Percentiles rank a stretch among this genome's conserved stretches.
Conservation (phyloP, 2,113 vertebrate species). For the Trochalopteron elliotii region DNA sequence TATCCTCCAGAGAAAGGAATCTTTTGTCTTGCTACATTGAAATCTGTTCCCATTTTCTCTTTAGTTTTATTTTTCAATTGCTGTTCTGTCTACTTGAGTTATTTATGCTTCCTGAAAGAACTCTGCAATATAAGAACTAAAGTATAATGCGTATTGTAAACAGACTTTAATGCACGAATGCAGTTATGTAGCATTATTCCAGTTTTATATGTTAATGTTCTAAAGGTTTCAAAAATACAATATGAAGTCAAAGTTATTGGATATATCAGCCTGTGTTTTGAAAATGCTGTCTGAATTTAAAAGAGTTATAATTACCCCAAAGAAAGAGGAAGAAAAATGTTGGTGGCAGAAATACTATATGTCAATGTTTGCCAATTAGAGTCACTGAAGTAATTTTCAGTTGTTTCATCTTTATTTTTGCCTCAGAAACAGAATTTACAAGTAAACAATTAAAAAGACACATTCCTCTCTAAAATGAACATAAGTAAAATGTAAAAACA, state of each 20-base stretch:
- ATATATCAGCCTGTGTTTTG: conserved; percentile 19
- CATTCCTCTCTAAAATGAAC: neutral
- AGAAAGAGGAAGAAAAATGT: neutral
- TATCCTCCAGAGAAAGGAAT: neutral
- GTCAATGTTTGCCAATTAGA: neutral
- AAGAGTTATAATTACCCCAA: neutral
- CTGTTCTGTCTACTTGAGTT: conserved; percentile 9
- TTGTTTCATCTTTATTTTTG: neutral
- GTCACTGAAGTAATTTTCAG: conserved; percentile 23
- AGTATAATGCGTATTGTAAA: conserved; percentile 14
- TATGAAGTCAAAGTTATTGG: conserved; percentile 22
- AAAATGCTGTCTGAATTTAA: conserved; percentile 47
- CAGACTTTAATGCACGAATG: conserved; percentile 15
- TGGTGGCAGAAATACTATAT: neutral
- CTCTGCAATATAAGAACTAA: neutral
- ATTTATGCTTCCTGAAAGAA: neutral
- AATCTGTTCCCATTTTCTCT: conserved; percentile 2
- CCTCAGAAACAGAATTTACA: neutral
- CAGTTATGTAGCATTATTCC: neutral
- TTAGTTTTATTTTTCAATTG: conserved; percentile 29
- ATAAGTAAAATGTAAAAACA: neutral
- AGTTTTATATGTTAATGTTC: conserved; percentile 4
- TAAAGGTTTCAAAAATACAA: conserved; percentile 6
- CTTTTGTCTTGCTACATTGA: neutral
- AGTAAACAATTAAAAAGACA: neutral